phyloP scores from a whole-genome alignment of 2,888 invertebrate genomes.

The Stenodera caucasica region DNA sequence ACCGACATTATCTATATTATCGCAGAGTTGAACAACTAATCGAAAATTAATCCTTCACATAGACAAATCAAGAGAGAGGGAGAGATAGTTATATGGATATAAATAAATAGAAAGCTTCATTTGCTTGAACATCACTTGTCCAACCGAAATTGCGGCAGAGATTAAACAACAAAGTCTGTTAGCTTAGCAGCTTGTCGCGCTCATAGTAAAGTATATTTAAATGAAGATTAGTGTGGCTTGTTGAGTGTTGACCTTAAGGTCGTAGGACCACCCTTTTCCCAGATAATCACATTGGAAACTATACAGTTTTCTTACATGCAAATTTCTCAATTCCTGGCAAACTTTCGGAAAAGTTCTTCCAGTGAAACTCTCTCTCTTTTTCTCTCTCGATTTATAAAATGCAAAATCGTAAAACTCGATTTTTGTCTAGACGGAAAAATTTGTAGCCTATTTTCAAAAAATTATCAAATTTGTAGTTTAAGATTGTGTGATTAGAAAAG shows the following conservation, averaged over 20 bases:
- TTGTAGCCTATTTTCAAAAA: no score
- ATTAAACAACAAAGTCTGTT: slow-evolving; percentile 46
- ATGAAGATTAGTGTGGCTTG: slow-evolving; percentile 42
- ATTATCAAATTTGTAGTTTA: no score
- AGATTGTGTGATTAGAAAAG: no score
- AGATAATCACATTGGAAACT: no score
- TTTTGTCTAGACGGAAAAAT: no score
- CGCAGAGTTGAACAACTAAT: slow-evolving; percentile 39
- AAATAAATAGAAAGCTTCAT: slow-evolving; percentile 15
- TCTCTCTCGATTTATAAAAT: no score
- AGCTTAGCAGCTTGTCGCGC: slow-evolving; percentile 47
- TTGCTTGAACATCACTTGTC: slow-evolving; percentile 40
- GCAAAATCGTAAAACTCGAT: no score
- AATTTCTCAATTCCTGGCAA: no score
- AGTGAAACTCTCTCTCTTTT: no score
- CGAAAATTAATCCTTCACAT: slow-evolving; percentile 41
- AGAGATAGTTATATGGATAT: neutral
- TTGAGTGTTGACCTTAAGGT: slow-evolving; percentile 35
- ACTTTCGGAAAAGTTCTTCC: no score
- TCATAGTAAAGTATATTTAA: slow-evolving; percentile 40
- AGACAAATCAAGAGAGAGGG: slow-evolving; percentile 20
- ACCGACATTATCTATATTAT: slow-evolving; percentile 34
- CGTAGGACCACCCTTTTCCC: neutral
- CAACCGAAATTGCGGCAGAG: slow-evolving; percentile 40
- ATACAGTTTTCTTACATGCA: no score